Evolutionary conservation across 2,113 vertebrate genomes (phyloP).

Genomic region (Corythornis cristatus): DNA sequence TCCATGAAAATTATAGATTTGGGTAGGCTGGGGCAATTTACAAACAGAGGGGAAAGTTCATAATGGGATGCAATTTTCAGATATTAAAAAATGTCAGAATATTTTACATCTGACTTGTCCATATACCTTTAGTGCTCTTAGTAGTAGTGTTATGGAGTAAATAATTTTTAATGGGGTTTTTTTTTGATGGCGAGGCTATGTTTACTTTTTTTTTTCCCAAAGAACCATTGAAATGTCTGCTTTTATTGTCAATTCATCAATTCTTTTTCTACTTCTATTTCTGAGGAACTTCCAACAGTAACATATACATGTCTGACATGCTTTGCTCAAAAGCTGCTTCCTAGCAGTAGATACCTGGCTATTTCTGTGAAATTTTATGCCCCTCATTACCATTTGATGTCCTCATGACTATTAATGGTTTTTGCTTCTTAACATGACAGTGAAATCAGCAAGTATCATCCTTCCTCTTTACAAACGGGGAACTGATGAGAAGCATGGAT

Average conservation of each 20-base stretch:
- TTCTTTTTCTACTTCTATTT: not conserved
- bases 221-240: not conserved
- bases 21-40: not conserved
- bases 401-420: conserved; percentile 62
- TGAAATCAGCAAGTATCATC: conserved; percentile 52
- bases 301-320: not conserved
- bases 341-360: not conserved
- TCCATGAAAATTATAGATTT: not conserved
- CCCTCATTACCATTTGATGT: conserved; percentile 24
- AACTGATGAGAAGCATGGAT: conserved; percentile 45
- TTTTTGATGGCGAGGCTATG: not conserved
- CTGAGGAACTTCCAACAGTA: not conserved
- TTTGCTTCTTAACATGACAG: conserved; percentile 26
- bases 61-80: not conserved
- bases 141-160: not conserved
- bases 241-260: not conserved
- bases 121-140: not conserved
- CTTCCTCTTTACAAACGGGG: not conserved
- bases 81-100: not conserved
- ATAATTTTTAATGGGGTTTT: not conserved
- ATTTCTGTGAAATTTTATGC: conserved; percentile 45
- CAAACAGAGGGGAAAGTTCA: not conserved
- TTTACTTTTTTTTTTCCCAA: not conserved
- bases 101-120: not conserved
- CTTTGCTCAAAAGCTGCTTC: conserved; percentile 27